These are phyloP conservation scores for Apis mellifera DNA, from an alignment of 1,140 invertebrate genomes.

Conservation along the genomic window Amel_HAv3.1 CM009937.2:11367001-11367500, in stretches of 20 bases:
- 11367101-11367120: constrained; percentile 1
- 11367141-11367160: constrained; percentile 1
- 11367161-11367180: not conserved
- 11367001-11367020: not conserved
- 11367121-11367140: constrained; percentile 23
- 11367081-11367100: not conserved
- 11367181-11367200: constrained; percentile 14
- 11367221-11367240: not conserved
- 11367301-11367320: not conserved
- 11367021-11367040: not conserved
- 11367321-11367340: not conserved
- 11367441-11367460: too few relatives aligned
- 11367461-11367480: too few relatives aligned
- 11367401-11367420: not conserved
- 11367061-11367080: not conserved
- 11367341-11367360: not conserved
- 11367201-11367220: not conserved
- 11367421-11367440: not conserved
- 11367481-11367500: too few relatives aligned
- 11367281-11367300: not conserved
- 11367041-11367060: not conserved
- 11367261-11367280: not conserved
- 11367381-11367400: too few relatives aligned
- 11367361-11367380: too few relatives aligned
- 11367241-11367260: not conserved